Conservation (phyloP, 1,140 invertebrate genomes). For the Vanessa tameamea region DNA sequence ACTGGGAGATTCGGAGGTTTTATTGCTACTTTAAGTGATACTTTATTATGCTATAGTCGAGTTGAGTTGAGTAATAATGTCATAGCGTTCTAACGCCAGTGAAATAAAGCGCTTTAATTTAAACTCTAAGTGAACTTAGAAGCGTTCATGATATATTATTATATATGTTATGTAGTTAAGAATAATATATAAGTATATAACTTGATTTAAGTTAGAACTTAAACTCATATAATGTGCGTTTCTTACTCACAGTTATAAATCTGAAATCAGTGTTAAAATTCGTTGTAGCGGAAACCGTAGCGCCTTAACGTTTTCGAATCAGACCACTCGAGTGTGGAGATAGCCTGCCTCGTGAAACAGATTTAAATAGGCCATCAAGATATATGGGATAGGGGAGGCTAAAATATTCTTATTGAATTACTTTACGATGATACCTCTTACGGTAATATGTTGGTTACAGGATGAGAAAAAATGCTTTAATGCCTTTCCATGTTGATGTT, state of each 20-base stretch:
- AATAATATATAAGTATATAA: too few species aligned
- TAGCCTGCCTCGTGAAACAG: conserved; percentile 49
- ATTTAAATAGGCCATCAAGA: conserved; percentile 51
- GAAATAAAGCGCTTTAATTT: too few species aligned
- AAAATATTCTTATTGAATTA: conserved; percentile 33
- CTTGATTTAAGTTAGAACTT: background rate
- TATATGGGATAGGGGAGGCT: conserved; percentile 28
- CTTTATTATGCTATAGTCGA: too few species aligned
- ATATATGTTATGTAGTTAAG: too few species aligned
- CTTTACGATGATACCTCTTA: conserved; percentile 14
- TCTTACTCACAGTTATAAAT: conserved; percentile 44
- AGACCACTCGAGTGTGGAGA: conserved; percentile 52
- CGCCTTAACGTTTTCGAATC: conserved; percentile 52
- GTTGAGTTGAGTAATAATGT: too few species aligned
- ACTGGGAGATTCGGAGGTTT: too few species aligned
- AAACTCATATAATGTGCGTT: conserved; percentile 1
- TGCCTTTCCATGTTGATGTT: background rate
- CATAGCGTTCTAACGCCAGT: too few species aligned
- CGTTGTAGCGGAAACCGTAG: conserved; percentile 51
- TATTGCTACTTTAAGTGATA: too few species aligned
- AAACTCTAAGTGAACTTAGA: too few species aligned
- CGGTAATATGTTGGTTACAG: conserved; percentile 20
- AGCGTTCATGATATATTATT: too few species aligned
- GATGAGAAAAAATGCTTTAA: too few species aligned
- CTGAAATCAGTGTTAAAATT: conserved; percentile 51